Evolutionary conservation across 2,888 invertebrate species (phyloP).

Genomic region (Pheosia gnoma): DNA sequence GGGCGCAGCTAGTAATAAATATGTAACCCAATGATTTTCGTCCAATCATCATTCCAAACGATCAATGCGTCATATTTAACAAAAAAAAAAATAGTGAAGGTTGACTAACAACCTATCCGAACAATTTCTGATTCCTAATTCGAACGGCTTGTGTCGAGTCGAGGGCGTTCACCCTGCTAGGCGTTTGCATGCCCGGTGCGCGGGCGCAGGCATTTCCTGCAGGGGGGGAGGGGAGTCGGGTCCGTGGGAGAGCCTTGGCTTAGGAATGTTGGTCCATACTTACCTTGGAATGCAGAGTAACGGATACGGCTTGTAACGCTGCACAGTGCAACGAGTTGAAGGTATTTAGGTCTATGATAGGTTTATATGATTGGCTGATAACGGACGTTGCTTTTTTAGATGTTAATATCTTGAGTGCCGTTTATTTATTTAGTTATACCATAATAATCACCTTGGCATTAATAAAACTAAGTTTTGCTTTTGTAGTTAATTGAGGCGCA

Average conservation of each 20-base stretch:
- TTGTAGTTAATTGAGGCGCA: no score
- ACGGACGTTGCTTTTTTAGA: not conserved
- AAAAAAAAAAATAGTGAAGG: slow-evolving; percentile 8
- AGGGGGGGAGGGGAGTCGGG: slow-evolving; percentile 29
- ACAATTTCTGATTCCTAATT: slow-evolving; percentile 50
- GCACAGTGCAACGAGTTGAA: not conserved
- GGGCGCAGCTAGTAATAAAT: not conserved
- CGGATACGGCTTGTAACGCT: slow-evolving; percentile 32
- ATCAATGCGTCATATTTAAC: not conserved
- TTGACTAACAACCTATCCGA: slow-evolving; percentile 23
- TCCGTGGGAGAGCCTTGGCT: slow-evolving; percentile 60
- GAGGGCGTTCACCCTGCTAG: slow-evolving; percentile 63
- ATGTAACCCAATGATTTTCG: not conserved
- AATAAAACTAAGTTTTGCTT: no score
- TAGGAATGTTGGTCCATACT: slow-evolving; percentile 61
- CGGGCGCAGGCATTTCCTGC: slow-evolving; percentile 66
- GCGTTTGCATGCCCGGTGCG: slow-evolving; percentile 68
- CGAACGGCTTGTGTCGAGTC: slow-evolving; percentile 41
- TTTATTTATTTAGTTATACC: not conserved
- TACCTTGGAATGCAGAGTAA: slow-evolving; percentile 51
- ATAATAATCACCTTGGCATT: no score
- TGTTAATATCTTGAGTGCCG: not conserved
- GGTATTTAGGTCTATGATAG: not conserved
- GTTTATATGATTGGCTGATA: not conserved
- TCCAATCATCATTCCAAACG: not conserved